These are phyloP conservation scores for Pristis pectinata DNA, from an alignment of 2,797 vertebrate genomes.

Conservation along the genomic window DNA sequence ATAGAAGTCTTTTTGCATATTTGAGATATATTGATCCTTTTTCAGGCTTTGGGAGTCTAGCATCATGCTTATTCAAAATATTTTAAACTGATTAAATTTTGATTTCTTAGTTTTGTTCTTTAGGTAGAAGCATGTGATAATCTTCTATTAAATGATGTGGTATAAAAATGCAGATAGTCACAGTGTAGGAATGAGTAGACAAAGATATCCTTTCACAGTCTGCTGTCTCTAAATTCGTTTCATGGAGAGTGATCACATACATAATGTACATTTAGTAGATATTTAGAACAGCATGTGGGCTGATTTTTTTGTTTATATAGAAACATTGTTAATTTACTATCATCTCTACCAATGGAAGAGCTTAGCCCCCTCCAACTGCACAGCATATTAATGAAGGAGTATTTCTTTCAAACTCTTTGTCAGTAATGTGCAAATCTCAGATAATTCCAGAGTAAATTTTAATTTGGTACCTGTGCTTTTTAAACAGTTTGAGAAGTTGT, in stretches of 20 bases:
- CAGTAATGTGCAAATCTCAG: not conserved
- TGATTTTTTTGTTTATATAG: not conserved
- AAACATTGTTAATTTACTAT: constrained; percentile 26
- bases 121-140: not conserved
- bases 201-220: constrained; percentile 29
- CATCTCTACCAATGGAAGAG: not conserved
- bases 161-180: not conserved
- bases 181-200: constrained; percentile 16
- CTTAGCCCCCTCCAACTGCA: not conserved
- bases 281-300: constrained; percentile 28
- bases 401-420: not conserved
- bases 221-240: constrained; percentile 32
- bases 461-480: not conserved
- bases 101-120: not conserved
- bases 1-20: not conserved
- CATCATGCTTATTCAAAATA: not conserved
- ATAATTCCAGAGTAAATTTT: not conserved
- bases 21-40: not conserved
- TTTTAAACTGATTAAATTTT: not conserved
- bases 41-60: not conserved
- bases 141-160: not conserved
- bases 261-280: constrained; percentile 34
- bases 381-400: not conserved
- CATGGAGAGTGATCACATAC: constrained; percentile 13
- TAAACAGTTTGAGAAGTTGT: not conserved